Evolutionary conservation across 2,797 vertebrate species (phyloP).

Genomic region (Pteronotus mesoamericanus): DNA sequence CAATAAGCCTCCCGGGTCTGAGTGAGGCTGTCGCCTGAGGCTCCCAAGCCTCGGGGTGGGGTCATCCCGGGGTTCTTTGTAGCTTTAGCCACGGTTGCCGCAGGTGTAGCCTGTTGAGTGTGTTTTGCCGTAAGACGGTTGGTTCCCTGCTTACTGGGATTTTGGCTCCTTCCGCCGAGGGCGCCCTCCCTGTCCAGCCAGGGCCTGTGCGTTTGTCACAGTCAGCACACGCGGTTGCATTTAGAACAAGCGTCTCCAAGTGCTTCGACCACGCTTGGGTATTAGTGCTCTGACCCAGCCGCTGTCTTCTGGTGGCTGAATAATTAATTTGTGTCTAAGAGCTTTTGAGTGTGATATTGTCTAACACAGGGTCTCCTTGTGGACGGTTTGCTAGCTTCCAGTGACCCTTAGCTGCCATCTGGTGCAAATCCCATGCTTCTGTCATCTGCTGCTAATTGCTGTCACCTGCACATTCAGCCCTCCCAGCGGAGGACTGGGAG

Average conservation of each 20-base stretch:
- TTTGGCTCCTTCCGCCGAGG: constrained; percentile 13
- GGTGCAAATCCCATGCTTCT: constrained; percentile 87
- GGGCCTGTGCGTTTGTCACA: constrained; percentile 18
- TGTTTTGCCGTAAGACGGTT: constrained; percentile 8
- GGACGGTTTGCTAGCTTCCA: constrained; percentile 77
- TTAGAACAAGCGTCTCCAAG: constrained; percentile 52
- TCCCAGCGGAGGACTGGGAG: constrained; percentile 69
- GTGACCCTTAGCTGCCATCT: constrained; percentile 91
- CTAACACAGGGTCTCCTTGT: constrained; percentile 73
- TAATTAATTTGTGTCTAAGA: constrained; percentile 73
- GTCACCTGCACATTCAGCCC: constrained; percentile 90
- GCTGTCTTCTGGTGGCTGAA: constrained; percentile 72
- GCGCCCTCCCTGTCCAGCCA: background rate
- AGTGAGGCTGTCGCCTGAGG: too few species aligned
- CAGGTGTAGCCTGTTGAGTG: constrained; percentile 34
- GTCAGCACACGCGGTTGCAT: constrained; percentile 64
- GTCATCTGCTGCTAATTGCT: constrained; percentile 94
- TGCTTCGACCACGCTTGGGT: constrained; percentile 62
- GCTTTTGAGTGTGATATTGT: constrained; percentile 69
- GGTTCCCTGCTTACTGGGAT: background rate
- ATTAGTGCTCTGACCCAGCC: constrained; percentile 48
- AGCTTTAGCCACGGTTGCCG: background rate
- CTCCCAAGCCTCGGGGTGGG: too few species aligned
- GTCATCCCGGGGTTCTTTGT: too few species aligned
- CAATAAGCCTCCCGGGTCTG: too few species aligned